Base-by-base conservation (phyloP, 2,113 vertebrate genomes). In the Melanocharis versteri region DNA sequence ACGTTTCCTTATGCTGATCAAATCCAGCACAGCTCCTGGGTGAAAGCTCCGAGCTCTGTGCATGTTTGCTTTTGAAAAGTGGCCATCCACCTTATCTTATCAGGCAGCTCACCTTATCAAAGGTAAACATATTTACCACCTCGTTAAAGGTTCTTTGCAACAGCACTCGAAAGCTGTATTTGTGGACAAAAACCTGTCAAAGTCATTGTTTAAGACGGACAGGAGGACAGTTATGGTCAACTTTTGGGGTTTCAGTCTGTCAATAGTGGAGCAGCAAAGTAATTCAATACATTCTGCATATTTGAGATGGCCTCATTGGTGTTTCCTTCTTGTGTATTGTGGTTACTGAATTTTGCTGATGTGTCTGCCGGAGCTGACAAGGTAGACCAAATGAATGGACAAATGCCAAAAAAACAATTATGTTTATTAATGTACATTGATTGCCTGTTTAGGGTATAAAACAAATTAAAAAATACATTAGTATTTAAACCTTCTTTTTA, bases 41-140 rank as follows among this genome's bases (percentile, higher is more conserved):
- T 89, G 85, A 91, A 57, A 87, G 90, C 70, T 78, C 89, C 0
- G 13, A 83, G 68, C 92, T 96, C 92, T 48, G 91, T 94, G 83
- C 94, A 97, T 98, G 96, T 98, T 98, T 97, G 76, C 98, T 98
- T 97, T 98, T 96, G 94, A 98, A 98, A 98, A 98, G 90, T 96
- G 96, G 93, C 93, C 93, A 95, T 95, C 85, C 53, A 69, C 91
- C 89, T 98, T 98, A 98, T 98, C 98, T 98, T 97, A 98, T 97
- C 90, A 76, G 91, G 94, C 93, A 89, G 96, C 98, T 98, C 98
- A 99, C 98, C 98, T 99, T 99, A 99, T 99, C 99, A 98, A 98
- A 99, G 98, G 98, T 99, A 99, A 99, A 99, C 98, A 98, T 97
- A 97, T 98, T 99, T 98, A 98, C 98, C 97, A 96, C 97, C 98